These are phyloP conservation scores for Cepaea hortensis DNA, from an alignment of 2,888 invertebrate species.

Conservation along the genomic window DNA sequence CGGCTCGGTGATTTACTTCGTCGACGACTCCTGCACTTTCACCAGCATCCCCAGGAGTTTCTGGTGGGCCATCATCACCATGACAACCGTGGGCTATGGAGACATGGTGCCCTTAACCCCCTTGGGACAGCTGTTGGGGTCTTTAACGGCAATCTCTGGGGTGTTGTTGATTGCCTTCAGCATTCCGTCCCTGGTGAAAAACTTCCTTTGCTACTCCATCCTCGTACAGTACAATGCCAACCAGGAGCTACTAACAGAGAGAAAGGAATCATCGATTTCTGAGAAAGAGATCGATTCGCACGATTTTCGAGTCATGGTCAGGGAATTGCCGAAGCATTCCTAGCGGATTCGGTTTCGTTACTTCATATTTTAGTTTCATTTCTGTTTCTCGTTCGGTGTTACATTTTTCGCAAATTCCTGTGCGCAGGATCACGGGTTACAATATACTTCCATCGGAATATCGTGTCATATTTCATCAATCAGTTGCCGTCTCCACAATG, in stretches of 20 bases:
- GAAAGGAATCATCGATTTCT: too few relatives aligned
- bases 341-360: too few relatives aligned
- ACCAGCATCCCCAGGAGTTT: constrained; percentile 68
- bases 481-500: too few relatives aligned
- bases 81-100: constrained; percentile 74
- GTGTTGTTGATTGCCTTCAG: constrained; percentile 70
- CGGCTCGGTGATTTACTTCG: constrained; percentile 70
- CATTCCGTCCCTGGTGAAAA: constrained; percentile 72
- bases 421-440: too few relatives aligned
- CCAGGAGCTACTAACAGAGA: neutral
- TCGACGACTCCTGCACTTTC: constrained; percentile 63
- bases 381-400: too few relatives aligned
- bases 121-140: constrained; percentile 67
- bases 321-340: too few relatives aligned
- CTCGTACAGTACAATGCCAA: constrained; percentile 61
- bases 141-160: constrained; percentile 67
- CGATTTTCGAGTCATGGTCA: too few relatives aligned
- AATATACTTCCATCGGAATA: too few relatives aligned
- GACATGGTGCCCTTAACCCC: constrained; percentile 67
- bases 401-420: too few relatives aligned
- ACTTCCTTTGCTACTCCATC: constrained; percentile 70
- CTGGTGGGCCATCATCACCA: constrained; percentile 73
- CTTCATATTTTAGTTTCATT: too few relatives aligned
- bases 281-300: too few relatives aligned
- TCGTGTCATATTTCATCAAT: too few relatives aligned